phyloP scores from a whole-genome alignment of 2,113 vertebrate species.

The Xyrauchen texanus region DNA sequence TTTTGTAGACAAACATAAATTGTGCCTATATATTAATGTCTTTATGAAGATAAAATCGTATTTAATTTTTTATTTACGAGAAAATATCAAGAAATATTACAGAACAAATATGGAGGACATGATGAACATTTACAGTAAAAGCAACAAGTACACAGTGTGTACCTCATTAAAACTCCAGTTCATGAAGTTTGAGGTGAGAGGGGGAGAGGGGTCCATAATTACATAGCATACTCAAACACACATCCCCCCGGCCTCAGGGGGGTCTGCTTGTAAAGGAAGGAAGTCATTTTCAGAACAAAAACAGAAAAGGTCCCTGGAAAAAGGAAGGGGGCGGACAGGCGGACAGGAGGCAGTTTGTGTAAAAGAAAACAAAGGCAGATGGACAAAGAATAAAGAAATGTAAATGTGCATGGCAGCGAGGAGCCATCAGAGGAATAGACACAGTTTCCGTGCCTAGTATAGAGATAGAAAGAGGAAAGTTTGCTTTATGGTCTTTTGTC shows the following conservation, averaged over 20 bases:
- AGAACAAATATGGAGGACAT: no score
- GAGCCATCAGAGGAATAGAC: slow-evolving; percentile 44
- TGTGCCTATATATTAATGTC: neutral
- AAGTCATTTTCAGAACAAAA: slow-evolving; percentile 62
- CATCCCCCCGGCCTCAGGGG: slow-evolving; percentile 50
- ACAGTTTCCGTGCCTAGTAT: slow-evolving; percentile 45
- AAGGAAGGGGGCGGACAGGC: slow-evolving; percentile 16
- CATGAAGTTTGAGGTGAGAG: slow-evolving; percentile 32
- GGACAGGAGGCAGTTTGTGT: slow-evolving; percentile 3
- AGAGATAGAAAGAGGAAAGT: slow-evolving; percentile 29
- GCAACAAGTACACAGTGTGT: no score
- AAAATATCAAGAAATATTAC: neutral
- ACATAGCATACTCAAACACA: slow-evolving; percentile 52
- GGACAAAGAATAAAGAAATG: slow-evolving; percentile 53
- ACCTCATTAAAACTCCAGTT: no score
- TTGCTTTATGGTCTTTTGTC: slow-evolving; percentile 20
- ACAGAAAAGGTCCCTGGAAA: slow-evolving; percentile 53
- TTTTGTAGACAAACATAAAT: neutral
- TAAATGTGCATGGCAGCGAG: slow-evolving; percentile 49
- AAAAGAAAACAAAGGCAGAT: slow-evolving; percentile 43
- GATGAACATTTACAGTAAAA: no score
- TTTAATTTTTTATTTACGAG: neutral
- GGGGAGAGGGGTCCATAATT: slow-evolving; percentile 44
- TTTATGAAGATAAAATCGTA: no score
- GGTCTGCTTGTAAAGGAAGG: slow-evolving; percentile 61